These are phyloP conservation scores for Aplochiton taeniatus DNA, from an alignment of 2,797 vertebrate species.

Conservation along the genomic window DNA sequence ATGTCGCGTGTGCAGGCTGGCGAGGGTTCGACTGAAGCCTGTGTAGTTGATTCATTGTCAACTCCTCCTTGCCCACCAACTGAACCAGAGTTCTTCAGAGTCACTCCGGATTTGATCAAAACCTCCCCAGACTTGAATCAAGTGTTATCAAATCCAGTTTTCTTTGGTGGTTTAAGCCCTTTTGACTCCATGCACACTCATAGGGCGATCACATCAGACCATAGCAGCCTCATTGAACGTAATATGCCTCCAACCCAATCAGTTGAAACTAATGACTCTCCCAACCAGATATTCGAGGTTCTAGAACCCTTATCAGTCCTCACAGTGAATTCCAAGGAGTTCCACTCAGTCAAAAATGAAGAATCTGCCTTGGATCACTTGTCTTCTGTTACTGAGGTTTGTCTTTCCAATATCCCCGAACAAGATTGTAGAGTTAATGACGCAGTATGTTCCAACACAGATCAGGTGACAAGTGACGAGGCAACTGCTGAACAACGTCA, in stretches of 20 bases:
- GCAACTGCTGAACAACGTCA: slow-evolving; percentile 18
- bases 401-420: slow-evolving; percentile 9
- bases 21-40: slow-evolving; percentile 20
- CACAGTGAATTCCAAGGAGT: slow-evolving; percentile 16
- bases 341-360: slow-evolving; percentile 16
- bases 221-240: background rate
- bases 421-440: background rate
- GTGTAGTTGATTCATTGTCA: slow-evolving; percentile 13
- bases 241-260: slow-evolving; percentile 8
- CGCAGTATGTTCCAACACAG: slow-evolving; percentile 24
- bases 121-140: slow-evolving; percentile 30
- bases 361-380: slow-evolving; percentile 22
- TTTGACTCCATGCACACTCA: slow-evolving; percentile 1
- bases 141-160: background rate
- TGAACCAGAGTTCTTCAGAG: slow-evolving; percentile 29
- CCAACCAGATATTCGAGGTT: slow-evolving; percentile 16
- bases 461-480: background rate
- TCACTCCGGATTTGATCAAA: slow-evolving; percentile 38
- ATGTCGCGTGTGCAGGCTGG: slow-evolving; percentile 26
- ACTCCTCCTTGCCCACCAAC: slow-evolving; percentile 23
- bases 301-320: slow-evolving; percentile 15
- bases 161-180: slow-evolving; percentile 16
- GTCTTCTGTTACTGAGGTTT: slow-evolving; percentile 2
- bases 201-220: slow-evolving; percentile 2
- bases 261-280: slow-evolving; percentile 20